phyloP scores from a whole-genome alignment of 2,113 vertebrate species.

The Naja naja region DNA sequence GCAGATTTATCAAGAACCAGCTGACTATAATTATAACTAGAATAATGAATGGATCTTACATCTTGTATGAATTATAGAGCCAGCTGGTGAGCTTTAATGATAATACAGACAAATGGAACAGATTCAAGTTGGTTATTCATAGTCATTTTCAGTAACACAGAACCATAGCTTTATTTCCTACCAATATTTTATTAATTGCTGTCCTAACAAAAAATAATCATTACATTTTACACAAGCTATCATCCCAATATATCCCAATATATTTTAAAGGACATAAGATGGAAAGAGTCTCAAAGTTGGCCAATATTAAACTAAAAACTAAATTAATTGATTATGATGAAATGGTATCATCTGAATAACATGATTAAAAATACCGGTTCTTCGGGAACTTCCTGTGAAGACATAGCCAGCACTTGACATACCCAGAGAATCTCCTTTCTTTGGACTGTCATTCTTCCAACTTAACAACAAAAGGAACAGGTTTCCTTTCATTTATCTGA shows the following conservation, averaged over 20 bases:
- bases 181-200: constrained; percentile 44
- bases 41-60: constrained; percentile 72
- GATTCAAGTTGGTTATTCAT: constrained; percentile 51
- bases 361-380: not conserved
- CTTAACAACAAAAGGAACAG: too few species aligned
- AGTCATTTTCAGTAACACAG: constrained; percentile 43
- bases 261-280: not conserved
- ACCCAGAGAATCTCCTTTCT: too few species aligned
- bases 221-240: constrained; percentile 26
- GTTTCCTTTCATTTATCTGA: too few species aligned
- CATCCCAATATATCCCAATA: not conserved
- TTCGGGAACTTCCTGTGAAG: too few species aligned
- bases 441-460: too few species aligned
- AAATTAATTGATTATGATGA: not conserved
- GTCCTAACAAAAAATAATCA: constrained; percentile 39
- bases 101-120: constrained; percentile 67
- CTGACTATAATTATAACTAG: constrained; percentile 68
- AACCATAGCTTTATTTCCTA: constrained; percentile 36
- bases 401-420: too few species aligned
- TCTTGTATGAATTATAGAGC: constrained; percentile 63
- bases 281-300: not conserved
- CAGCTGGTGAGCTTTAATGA: constrained; percentile 52
- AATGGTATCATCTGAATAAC: not conserved
- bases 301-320: not conserved
- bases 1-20: constrained; percentile 71